These are phyloP conservation scores for Halcyon smyrnensis DNA, from an alignment of 2,797 vertebrate species.

Conservation along the genomic window DNA sequence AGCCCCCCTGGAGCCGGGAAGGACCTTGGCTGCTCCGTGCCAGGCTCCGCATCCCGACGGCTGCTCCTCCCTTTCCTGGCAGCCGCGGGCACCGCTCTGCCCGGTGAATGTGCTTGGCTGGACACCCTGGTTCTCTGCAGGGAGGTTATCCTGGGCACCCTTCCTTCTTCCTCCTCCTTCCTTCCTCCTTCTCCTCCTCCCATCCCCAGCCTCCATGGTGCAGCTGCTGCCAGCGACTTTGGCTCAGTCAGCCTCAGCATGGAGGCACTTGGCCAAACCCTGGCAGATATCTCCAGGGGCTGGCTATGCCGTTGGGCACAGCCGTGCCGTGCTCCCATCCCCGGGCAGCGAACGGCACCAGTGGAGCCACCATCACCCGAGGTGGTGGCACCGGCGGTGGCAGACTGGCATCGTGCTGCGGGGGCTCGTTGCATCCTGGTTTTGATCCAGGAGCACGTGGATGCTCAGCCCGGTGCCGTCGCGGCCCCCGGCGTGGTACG, in stretches of 20 bases:
- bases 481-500: rapidly evolving
- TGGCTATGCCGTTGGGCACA: rapidly evolving
- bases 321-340: not conserved
- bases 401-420: rapidly evolving
- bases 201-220: rapidly evolving
- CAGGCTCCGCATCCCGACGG: not conserved
- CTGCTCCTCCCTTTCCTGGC: conserved; percentile 47
- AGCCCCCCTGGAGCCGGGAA: conserved; percentile 54
- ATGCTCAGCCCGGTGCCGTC: rapidly evolving
- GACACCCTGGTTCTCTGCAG: not conserved
- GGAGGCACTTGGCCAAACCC: not conserved
- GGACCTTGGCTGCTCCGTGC: conserved; percentile 13
- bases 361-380: not conserved
- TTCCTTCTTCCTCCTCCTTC: not conserved
- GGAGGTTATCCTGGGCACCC: not conserved
- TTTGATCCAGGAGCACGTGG: not conserved
- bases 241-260: rapidly evolving
- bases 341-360: rapidly evolving
- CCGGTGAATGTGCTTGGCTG: rapidly evolving
- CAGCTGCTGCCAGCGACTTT: rapidly evolving
- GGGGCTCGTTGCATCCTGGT: rapidly evolving
- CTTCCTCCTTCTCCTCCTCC: not conserved
- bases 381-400: rapidly evolving
- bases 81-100: not conserved
- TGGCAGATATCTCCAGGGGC: not conserved